A percentile compares a stretch with the other conserved stretches of the same genome.
Evolutionary conservation across 2,113 vertebrate species (phyloP).

Genomic region (Ceuthmochares aereus): DNA sequence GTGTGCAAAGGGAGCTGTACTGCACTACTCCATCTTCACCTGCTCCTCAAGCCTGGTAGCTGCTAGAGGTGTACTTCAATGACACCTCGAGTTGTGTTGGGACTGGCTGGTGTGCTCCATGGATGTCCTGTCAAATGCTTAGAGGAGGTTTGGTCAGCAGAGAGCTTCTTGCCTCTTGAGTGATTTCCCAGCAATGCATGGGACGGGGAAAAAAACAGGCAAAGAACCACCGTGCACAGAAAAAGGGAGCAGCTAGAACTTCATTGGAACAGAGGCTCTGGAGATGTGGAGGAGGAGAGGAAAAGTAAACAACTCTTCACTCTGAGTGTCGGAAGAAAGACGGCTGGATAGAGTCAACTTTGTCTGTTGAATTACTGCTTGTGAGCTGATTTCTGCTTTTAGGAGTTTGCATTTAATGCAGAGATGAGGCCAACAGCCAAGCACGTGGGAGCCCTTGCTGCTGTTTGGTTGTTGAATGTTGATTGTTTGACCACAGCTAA

Average conservation of each 20-base stretch:
- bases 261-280: not conserved
- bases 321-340: not conserved
- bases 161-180: not conserved
- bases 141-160: not conserved
- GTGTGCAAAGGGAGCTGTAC: not conserved
- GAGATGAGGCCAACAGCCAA: not conserved
- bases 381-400: not conserved
- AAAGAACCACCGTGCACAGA: not conserved
- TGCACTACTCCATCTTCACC: not conserved
- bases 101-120: not conserved
- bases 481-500: not conserved
- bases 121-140: not conserved
- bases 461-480: not conserved
- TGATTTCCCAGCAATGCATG: rapidly evolving
- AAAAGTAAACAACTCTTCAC: not conserved
- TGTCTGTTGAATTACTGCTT: not conserved
- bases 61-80: rapidly evolving
- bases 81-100: rapidly evolving
- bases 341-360: not conserved
- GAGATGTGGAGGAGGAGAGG: not conserved
- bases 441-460: not conserved
- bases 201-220: rapidly evolving
- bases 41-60: not conserved
- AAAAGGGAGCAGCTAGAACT: not conserved
- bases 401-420: rapidly evolving